phyloP scores from a whole-genome alignment of 2,888 invertebrate species.

The Drosophila greeni region DNA sequence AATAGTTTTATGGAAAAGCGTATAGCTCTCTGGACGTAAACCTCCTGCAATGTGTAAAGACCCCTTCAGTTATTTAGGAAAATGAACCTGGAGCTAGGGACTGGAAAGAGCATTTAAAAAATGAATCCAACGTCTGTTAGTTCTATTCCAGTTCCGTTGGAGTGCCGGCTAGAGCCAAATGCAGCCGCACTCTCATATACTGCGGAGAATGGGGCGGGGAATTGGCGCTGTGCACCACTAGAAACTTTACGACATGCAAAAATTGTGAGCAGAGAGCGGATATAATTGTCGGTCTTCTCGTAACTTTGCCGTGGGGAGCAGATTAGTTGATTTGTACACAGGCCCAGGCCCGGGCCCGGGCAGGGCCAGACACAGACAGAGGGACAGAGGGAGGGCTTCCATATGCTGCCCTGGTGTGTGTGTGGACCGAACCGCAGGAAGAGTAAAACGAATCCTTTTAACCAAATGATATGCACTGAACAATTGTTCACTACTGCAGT shows the following conservation, averaged over 20 bases:
- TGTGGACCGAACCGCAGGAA: slow-evolving; percentile 37
- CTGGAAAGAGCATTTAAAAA: slow-evolving; percentile 36
- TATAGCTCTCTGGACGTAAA: not conserved
- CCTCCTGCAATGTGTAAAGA: not conserved
- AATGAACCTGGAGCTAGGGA: not conserved
- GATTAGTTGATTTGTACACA: slow-evolving; percentile 72
- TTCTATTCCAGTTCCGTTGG: slow-evolving; percentile 37
- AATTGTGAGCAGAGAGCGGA: slow-evolving; percentile 75
- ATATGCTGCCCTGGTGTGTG: slow-evolving; percentile 1
- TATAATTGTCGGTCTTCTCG: slow-evolving; percentile 75
- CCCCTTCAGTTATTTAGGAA: not conserved
- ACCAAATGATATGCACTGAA: slow-evolving; percentile 76
- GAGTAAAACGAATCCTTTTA: slow-evolving; percentile 75
- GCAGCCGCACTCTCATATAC: slow-evolving; percentile 20
- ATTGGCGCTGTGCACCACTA: slow-evolving; percentile 63
- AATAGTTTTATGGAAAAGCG: no score
- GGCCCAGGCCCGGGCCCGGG: slow-evolving; percentile 20
- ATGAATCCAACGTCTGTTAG: slow-evolving; percentile 28
- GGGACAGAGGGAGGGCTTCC: not conserved
- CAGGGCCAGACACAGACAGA: slow-evolving; percentile 25
- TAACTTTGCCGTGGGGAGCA: slow-evolving; percentile 74
- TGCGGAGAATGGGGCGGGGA: slow-evolving; percentile 8
- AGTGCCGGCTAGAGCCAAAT: slow-evolving; percentile 33
- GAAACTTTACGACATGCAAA: slow-evolving; percentile 74
- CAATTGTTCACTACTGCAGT: slow-evolving; percentile 67